These are phyloP conservation scores for Homarus americanus DNA, from an alignment of 1,140 invertebrate genomes.

Conservation along the genomic window DNA sequence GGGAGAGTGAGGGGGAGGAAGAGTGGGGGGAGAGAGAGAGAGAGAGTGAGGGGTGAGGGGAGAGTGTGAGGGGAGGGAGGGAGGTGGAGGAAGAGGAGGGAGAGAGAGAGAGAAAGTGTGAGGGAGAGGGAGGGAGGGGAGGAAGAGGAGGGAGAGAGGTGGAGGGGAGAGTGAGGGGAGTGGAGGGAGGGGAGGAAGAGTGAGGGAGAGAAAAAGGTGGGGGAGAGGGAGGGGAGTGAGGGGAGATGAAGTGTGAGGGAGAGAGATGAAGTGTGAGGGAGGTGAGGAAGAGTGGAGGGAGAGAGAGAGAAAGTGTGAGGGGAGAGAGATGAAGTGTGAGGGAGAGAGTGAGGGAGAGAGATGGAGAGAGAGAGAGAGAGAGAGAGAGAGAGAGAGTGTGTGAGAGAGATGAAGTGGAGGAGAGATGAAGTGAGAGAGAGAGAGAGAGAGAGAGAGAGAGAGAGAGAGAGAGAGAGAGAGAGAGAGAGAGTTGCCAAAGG, in stretches of 20 bases:
- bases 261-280: not conserved
- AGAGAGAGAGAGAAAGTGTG: not conserved
- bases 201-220: not conserved
- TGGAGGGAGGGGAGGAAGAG: not conserved
- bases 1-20: not conserved
- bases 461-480: not conserved
- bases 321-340: not conserved
- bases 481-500: too few relatives aligned
- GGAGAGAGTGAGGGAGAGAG: not conserved
- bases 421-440: not conserved
- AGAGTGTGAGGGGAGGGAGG: not conserved
- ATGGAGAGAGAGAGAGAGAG: not conserved
- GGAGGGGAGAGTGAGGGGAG: not conserved
- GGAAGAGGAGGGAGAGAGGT: not conserved
- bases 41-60: not conserved
- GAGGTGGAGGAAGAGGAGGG: not conserved
- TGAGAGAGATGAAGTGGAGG: too few relatives aligned
- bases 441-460: not conserved
- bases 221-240: not conserved
- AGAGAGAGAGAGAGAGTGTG: too few relatives aligned
- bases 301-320: not conserved
- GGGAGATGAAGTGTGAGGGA: not conserved
- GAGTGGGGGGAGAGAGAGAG: not conserved
- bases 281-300: not conserved
- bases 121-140: constrained; percentile 1